Percentiles rank a stretch among this genome's conserved stretches.
Evolutionary conservation across 2,888 invertebrate species (phyloP).

Genomic region (Oscheius sp.): DNA sequence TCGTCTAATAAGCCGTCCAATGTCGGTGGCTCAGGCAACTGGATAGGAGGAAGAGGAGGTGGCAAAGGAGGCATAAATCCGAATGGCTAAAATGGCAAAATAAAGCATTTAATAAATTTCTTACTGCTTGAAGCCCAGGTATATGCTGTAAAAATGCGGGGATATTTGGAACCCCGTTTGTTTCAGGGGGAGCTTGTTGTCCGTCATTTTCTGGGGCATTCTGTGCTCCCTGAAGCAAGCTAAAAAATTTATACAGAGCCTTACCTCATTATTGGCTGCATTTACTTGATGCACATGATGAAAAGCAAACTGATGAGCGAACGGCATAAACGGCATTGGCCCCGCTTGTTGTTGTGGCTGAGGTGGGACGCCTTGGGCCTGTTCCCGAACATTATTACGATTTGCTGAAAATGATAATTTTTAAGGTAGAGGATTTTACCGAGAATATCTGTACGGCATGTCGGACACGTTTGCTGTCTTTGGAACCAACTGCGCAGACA

Average conservation of each 20-base stretch:
- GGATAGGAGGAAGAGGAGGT: conserved; percentile 7
- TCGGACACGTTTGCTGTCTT: conserved; percentile 98
- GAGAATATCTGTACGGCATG: conserved; percentile 79
- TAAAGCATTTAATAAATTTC: not conserved
- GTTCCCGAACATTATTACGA: conserved; percentile 28
- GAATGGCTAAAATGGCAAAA: conserved; percentile 4
- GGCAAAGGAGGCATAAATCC: conserved; percentile 10
- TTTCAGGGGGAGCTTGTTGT: not conserved
- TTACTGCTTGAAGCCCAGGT: not conserved
- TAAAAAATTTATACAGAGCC: not conserved
- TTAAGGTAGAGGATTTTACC: conserved; percentile 23
- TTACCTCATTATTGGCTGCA: conserved; percentile 17
- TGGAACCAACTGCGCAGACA: conserved; percentile 99
- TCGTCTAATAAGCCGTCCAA: conserved; percentile 82
- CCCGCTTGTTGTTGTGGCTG: conserved; percentile 9
- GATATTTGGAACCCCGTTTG: not conserved
- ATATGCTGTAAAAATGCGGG: not conserved
- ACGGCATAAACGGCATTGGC: conserved; percentile 46
- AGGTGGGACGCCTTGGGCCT: conserved; percentile 20
- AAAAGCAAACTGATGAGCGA: conserved; percentile 59
- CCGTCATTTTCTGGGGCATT: not conserved
- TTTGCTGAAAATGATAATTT: not conserved
- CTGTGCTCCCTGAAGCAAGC: not conserved
- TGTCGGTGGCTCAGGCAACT: conserved; percentile 72
- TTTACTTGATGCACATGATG: conserved; percentile 30